phyloP scores from a whole-genome alignment of 2,797 vertebrate genomes.

The Sparus aurata region DNA sequence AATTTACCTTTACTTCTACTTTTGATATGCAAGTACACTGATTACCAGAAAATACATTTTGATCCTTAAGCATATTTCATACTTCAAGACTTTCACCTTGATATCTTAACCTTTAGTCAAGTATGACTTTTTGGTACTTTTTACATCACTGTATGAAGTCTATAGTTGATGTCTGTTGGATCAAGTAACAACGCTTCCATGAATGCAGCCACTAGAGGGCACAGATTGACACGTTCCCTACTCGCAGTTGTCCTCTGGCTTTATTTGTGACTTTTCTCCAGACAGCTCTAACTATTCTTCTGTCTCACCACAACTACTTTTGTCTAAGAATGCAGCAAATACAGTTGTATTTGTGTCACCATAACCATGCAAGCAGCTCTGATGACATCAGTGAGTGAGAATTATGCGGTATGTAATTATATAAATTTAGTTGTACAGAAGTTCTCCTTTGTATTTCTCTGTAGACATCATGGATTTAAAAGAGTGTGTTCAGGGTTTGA shows the following conservation, averaged over 20 bases:
- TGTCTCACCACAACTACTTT: neutral
- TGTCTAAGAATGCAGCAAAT: neutral
- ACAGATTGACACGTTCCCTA: neutral
- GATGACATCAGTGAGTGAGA: neutral
- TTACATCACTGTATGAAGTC: too few species aligned
- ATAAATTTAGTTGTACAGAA: neutral
- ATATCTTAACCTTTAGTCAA: too few species aligned
- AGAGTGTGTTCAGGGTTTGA: neutral
- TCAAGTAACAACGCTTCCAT: too few species aligned
- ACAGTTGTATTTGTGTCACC: neutral
- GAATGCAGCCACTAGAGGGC: slow-evolving; percentile 17
- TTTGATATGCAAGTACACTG: too few species aligned
- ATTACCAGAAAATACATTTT: too few species aligned
- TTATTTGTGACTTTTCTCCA: neutral
- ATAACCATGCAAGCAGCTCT: neutral
- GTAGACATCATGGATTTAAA: neutral
- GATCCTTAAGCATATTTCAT: too few species aligned
- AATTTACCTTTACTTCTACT: too few species aligned
- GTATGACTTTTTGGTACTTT: too few species aligned
- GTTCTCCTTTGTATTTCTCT: neutral
- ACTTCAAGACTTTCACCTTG: too few species aligned
- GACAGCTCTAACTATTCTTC: neutral
- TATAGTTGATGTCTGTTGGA: too few species aligned
- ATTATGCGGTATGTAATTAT: neutral
- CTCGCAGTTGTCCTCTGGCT: neutral